phyloP scores from a whole-genome alignment of 1,140 invertebrate genomes.

The Trachelipus rathkii region DNA sequence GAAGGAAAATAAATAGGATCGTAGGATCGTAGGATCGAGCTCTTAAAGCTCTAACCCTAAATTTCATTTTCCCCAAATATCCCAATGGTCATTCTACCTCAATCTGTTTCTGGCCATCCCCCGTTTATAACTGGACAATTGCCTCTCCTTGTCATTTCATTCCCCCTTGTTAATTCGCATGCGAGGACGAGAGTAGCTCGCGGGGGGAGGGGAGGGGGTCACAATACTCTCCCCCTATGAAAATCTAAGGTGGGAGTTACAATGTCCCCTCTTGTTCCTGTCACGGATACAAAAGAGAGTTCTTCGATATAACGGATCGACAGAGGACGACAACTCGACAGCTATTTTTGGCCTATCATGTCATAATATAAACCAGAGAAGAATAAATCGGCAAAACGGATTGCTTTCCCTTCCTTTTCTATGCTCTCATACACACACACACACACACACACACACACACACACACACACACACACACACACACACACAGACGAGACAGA shows the following conservation, averaged over 20 bases:
- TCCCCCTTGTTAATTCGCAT: background rate
- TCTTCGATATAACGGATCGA: background rate
- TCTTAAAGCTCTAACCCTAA: too few species aligned
- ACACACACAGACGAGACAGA: background rate
- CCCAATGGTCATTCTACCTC: slow-evolving; percentile 4
- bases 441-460: background rate
- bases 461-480: background rate
- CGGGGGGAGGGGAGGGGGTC: too few species aligned
- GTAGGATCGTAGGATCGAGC: too few species aligned
- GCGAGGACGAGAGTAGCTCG: too few species aligned
- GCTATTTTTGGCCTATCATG: slow-evolving; percentile 8
- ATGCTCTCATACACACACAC: background rate
- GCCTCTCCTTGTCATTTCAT: background rate
- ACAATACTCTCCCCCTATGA: too few species aligned
- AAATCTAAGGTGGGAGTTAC: background rate
- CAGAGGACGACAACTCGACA: background rate
- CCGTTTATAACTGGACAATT: background rate
- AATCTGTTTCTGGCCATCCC: background rate
- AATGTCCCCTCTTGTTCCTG: slow-evolving; percentile 5
- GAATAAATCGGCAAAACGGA: background rate
- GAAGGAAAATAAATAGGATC: too few species aligned
- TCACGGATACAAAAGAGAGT: background rate
- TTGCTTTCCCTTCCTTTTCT: background rate
- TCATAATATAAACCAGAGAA: slow-evolving; percentile 7
- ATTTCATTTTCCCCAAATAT: background rate